A percentile compares a stretch with the other conserved stretches of the same genome.
These are phyloP conservation scores for Microchrysa polita DNA, from an alignment of 2,888 invertebrate species.

Conservation along the genomic window DNA sequence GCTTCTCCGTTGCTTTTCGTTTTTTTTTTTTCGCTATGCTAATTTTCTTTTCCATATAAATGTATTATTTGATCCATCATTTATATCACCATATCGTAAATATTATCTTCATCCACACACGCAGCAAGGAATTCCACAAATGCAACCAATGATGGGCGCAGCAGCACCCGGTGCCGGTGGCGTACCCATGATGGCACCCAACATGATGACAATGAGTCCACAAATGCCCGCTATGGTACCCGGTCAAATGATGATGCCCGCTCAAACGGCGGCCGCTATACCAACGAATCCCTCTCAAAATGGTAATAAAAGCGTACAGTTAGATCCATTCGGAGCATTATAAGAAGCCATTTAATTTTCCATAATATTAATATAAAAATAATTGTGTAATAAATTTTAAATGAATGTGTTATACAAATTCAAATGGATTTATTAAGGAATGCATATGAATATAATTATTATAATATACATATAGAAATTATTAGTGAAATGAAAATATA, in stretches of 20 bases:
- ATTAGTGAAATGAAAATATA: background rate
- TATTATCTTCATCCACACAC: background rate
- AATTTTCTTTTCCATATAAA: no score
- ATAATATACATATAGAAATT: constrained; percentile 5
- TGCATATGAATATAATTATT: no score
- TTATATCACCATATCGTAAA: no score
- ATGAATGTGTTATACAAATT: constrained; percentile 39
- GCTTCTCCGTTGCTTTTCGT: no score
- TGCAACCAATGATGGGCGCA: constrained; percentile 61
- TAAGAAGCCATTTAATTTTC: constrained; percentile 54
- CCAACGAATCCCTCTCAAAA: constrained; percentile 58
- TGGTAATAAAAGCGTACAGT: constrained; percentile 65
- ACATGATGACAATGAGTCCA: constrained; percentile 57
- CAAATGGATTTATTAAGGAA: constrained; percentile 8
- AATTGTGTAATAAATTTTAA: constrained; percentile 27
- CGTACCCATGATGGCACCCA: constrained; percentile 59
- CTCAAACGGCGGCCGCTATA: constrained; percentile 56
- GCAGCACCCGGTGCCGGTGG: constrained; percentile 45
- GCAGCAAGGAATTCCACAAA: constrained; percentile 63
- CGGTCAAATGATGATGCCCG: constrained; percentile 58
- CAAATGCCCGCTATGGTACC: constrained; percentile 48
- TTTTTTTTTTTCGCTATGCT: no score
- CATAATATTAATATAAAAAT: no score
- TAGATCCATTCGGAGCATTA: constrained; percentile 69
- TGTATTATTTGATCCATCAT: no score